A percentile compares a stretch with the other conserved stretches of the same genome.
Conservation (phyloP, 2,888 invertebrate species). For the Tridacna gigas region DNA sequence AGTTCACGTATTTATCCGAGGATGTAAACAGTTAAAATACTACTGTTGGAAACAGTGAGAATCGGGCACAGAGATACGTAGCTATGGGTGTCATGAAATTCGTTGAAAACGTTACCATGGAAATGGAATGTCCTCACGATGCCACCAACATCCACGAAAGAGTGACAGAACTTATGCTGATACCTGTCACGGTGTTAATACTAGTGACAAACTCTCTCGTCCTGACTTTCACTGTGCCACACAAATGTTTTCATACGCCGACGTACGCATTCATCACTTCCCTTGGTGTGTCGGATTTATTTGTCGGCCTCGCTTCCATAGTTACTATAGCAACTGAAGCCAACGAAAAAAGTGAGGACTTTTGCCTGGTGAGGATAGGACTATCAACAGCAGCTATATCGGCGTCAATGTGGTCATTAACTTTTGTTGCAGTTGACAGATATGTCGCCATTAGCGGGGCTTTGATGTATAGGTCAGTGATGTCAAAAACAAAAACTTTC, state of each 20-base stretch:
- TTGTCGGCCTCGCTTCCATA: conserved; percentile 72
- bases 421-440: conserved; percentile 77
- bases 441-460: conserved; percentile 76
- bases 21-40: too few relatives aligned
- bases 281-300: conserved; percentile 71
- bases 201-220: conserved; percentile 68
- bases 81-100: background rate
- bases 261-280: conserved; percentile 72
- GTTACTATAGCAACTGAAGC: conserved; percentile 69
- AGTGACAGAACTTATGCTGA: conserved; percentile 65
- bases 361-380: conserved; percentile 72
- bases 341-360: conserved; percentile 58
- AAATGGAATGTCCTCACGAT: conserved; percentile 31
- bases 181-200: conserved; percentile 69
- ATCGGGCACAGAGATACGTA: background rate
- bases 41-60: background rate
- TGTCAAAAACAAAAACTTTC: conserved; percentile 65
- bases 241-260: conserved; percentile 66
- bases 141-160: conserved; percentile 69
- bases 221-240: conserved; percentile 58
- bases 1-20: too few relatives aligned
- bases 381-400: conserved; percentile 66
- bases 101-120: conserved; percentile 9
- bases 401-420: conserved; percentile 70
- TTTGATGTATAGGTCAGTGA: conserved; percentile 68